Evolutionary conservation across 2,888 invertebrate species (phyloP).

Genomic region (Griposia aprilina): DNA sequence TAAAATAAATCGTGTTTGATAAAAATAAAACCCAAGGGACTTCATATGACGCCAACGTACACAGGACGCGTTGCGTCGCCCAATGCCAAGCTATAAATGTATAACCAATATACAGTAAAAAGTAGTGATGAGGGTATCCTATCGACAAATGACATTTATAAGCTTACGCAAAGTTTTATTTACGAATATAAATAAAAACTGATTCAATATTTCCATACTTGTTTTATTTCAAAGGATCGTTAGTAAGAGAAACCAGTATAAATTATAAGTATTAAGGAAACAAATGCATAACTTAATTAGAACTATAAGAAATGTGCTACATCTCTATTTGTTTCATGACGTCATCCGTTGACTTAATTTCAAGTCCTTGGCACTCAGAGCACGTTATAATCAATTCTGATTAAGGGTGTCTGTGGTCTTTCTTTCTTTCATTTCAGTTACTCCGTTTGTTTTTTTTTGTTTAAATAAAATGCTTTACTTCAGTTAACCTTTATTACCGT

Average conservation of each 20-base stretch:
- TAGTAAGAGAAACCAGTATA: not conserved
- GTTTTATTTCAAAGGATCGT: conserved; percentile 6
- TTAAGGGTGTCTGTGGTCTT: not conserved
- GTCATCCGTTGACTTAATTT: not conserved
- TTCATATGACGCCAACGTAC: too few species aligned
- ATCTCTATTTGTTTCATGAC: conserved; percentile 12
- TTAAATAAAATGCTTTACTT: too few species aligned
- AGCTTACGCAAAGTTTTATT: too few species aligned
- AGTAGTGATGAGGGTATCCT: not conserved
- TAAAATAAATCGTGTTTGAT: too few species aligned
- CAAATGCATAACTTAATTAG: not conserved
- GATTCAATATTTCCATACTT: conserved; percentile 1
- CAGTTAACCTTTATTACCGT: too few species aligned
- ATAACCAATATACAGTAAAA: not conserved
- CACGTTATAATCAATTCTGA: conserved; percentile 4
- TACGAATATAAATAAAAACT: not conserved
- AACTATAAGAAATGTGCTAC: not conserved
- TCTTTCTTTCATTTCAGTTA: not conserved
- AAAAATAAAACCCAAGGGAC: not conserved
- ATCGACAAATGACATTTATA: not conserved
- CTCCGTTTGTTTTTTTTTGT: not conserved
- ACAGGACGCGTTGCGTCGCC: too few species aligned
- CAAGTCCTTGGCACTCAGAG: not conserved
- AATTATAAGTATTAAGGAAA: not conserved
- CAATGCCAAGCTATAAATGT: too few species aligned